Conservation (phyloP, 2,797 vertebrate genomes). For the Oreortyx pictus region DNA sequence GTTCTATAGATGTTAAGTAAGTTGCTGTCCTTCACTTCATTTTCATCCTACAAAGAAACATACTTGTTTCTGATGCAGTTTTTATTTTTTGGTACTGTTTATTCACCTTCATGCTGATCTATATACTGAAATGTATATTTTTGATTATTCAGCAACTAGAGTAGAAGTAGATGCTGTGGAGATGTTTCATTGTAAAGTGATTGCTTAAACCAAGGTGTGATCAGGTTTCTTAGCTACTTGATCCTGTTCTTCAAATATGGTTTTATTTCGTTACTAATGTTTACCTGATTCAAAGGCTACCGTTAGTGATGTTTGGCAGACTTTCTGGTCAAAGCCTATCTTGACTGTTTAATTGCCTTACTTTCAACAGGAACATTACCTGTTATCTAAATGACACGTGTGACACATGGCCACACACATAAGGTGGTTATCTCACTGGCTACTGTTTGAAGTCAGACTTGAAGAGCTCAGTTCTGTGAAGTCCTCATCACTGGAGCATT, state of each 20-base stretch:
- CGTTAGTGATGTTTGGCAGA: slow-evolving; percentile 31
- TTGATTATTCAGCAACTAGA: slow-evolving; percentile 24
- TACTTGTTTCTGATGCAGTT: slow-evolving; percentile 27
- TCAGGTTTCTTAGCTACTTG: slow-evolving; percentile 57
- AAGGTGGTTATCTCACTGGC: not conserved
- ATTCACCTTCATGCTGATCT: not conserved
- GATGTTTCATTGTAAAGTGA: not conserved
- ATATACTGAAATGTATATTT: not conserved
- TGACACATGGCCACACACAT: not conserved
- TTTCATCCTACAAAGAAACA: not conserved
- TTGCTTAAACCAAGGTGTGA: slow-evolving; percentile 21
- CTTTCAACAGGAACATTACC: slow-evolving; percentile 8
- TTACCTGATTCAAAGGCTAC: slow-evolving; percentile 37
- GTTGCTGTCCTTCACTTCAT: not conserved
- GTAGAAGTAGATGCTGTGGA: not conserved
- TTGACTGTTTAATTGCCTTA: slow-evolving; percentile 21
- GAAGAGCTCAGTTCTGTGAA: not conserved
- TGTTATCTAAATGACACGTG: not conserved
- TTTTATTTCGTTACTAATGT: slow-evolving; percentile 42
- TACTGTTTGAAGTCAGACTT: not conserved
- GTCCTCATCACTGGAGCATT: not conserved
- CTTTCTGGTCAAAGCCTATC: slow-evolving; percentile 28
- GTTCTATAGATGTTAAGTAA: not conserved
- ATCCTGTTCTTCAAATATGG: slow-evolving; percentile 52
- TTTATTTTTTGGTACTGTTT: not conserved